Evolutionary conservation across 2,797 vertebrate genomes (phyloP).

Genomic region (Lepidocolaptes lacrymiger): DNA sequence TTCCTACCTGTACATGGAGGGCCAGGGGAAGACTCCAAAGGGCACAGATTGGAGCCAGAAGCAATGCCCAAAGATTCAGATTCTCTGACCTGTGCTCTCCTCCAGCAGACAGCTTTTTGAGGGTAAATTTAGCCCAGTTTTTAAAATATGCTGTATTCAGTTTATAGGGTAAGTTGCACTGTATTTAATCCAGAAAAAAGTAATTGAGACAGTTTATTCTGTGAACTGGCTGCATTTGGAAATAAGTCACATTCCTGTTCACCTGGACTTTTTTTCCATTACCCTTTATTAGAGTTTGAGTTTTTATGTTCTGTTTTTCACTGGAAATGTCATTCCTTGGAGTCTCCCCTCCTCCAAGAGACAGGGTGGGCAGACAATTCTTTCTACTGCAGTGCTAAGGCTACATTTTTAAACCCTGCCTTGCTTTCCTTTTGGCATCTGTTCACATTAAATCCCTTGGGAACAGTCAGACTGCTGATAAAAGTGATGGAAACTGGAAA

Average conservation of each 20-base stretch:
- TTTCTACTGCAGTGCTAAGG: fast-evolving
- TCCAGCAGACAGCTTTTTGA: neutral
- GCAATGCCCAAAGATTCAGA: neutral
- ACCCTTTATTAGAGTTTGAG: neutral
- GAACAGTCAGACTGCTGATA: fast-evolving
- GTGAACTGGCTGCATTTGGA: neutral
- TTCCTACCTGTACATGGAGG: neutral
- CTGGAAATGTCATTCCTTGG: neutral
- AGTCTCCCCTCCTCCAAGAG: neutral
- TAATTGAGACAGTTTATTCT: fast-evolving
- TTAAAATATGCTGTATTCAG: fast-evolving
- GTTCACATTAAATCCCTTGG: neutral
- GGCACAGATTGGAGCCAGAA: neutral
- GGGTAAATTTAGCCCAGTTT: neutral
- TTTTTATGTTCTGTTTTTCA: neutral
- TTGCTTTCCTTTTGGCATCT: neutral
- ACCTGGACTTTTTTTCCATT: neutral
- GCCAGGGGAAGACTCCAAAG: neutral
- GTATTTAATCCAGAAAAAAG: fast-evolving
- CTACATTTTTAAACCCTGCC: fast-evolving
- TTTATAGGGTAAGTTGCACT: neutral
- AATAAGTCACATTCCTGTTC: neutral
- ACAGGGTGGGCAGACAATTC: fast-evolving
- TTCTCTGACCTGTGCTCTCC: neutral
- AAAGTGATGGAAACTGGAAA: neutral